Conservation (phyloP, 2,888 invertebrate genomes). For the Eupithecia pulchellata region DNA sequence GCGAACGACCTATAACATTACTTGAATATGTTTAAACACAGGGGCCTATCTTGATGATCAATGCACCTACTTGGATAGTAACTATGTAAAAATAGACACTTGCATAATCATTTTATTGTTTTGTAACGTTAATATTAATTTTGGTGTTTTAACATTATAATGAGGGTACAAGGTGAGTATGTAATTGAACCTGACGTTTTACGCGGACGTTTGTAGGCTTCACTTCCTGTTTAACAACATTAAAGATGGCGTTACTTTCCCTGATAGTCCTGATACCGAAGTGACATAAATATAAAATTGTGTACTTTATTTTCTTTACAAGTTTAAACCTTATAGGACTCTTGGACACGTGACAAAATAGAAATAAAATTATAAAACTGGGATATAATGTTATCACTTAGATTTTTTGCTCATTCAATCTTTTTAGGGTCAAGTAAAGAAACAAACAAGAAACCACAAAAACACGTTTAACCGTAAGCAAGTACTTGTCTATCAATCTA, state of each 20-base stretch:
- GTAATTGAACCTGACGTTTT: not conserved
- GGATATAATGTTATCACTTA: too few species aligned
- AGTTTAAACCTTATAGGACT: too few species aligned
- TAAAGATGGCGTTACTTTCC: not conserved
- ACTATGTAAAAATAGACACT: conserved; percentile 2
- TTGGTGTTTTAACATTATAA: not conserved
- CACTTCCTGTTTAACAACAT: not conserved
- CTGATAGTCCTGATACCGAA: too few species aligned
- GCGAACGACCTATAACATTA: conserved; percentile 57
- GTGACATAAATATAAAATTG: too few species aligned
- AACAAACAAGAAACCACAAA: not conserved
- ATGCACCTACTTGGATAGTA: conserved; percentile 30
- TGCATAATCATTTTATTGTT: conserved; percentile 4
- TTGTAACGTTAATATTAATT: conserved; percentile 5
- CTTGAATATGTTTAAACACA: conserved; percentile 61
- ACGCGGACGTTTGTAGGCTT: not conserved
- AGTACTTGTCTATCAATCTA: not conserved
- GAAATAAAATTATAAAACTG: too few species aligned
- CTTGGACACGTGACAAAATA: too few species aligned
- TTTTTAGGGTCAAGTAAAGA: too few species aligned
- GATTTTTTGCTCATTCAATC: too few species aligned
- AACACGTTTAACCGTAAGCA: not conserved
- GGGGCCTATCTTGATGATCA: conserved; percentile 46
- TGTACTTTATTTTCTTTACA: too few species aligned
- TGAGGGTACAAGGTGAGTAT: not conserved